Conservation (phyloP, 2,113 vertebrate species). For the Ailuropoda melanoleuca region DNA sequence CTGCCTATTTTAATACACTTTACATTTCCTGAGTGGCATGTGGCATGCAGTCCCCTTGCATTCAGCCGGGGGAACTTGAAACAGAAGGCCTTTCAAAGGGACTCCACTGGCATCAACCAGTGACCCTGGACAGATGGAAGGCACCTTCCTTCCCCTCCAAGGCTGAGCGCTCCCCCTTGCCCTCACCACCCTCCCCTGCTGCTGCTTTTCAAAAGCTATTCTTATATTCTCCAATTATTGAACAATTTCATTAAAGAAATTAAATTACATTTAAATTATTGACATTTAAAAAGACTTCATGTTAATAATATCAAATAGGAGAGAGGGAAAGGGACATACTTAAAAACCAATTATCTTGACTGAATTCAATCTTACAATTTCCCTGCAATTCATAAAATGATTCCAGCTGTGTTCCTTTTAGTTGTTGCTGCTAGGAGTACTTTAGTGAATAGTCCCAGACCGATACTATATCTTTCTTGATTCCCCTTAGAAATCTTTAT, state of each 20-base stretch:
- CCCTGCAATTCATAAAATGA: constrained; percentile 63
- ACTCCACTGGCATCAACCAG: not conserved
- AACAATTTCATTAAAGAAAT: constrained; percentile 70
- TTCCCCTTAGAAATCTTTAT: constrained; percentile 48
- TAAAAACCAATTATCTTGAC: constrained; percentile 72
- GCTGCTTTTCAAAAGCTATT: not conserved
- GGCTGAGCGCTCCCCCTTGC: not conserved
- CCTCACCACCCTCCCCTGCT: not conserved
- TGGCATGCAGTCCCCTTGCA: not conserved
- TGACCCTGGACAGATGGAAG: constrained; percentile 23
- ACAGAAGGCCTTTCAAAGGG: constrained; percentile 35
- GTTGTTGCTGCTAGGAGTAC: constrained; percentile 47
- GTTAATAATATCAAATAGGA: constrained; percentile 66
- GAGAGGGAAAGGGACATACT: constrained; percentile 66
- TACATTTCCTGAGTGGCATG: constrained; percentile 31
- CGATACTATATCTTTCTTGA: constrained; percentile 42
- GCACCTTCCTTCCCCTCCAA: constrained; percentile 16
- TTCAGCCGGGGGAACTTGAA: constrained; percentile 25
- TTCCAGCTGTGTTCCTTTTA: constrained; percentile 65
- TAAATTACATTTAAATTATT: constrained; percentile 74
- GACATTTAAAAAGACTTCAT: constrained; percentile 59
- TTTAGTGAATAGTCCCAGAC: constrained; percentile 55
- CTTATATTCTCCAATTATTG: constrained; percentile 64
- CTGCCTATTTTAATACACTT: constrained; percentile 17
- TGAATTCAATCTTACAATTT: constrained; percentile 65